Evolutionary conservation across 2,113 vertebrate genomes (phyloP).

Genomic region (Orcinus orca): DNA sequence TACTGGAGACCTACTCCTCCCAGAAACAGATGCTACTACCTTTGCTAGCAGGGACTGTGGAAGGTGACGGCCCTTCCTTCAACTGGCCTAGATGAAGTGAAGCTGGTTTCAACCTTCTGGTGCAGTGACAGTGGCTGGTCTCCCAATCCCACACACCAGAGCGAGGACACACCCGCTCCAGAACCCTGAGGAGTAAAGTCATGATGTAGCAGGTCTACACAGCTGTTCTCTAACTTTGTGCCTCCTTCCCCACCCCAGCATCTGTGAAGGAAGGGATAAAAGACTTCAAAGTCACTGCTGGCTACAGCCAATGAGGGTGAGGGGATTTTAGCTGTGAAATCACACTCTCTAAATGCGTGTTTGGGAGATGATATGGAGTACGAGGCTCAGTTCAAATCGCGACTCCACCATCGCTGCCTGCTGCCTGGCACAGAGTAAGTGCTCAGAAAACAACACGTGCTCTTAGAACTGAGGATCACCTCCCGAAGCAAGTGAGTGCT

Average conservation of each 20-base stretch:
- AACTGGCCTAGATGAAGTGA: neutral
- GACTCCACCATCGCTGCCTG: neutral
- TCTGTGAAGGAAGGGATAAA: neutral
- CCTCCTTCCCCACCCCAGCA: neutral
- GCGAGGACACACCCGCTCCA: neutral
- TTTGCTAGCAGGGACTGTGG: neutral
- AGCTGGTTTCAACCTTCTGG: neutral
- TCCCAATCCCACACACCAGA: neutral
- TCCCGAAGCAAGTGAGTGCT: neutral
- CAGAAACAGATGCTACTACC: neutral
- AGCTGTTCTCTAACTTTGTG: too few relatives aligned
- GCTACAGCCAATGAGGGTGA: neutral
- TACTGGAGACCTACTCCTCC: neutral
- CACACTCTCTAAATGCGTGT: neutral
- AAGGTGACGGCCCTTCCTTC: neutral
- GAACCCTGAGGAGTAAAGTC: rapidly evolving
- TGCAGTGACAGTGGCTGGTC: neutral
- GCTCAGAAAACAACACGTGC: neutral
- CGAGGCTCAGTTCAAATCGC: neutral
- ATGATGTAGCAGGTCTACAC: neutral
- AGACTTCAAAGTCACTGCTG: neutral
- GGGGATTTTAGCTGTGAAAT: neutral
- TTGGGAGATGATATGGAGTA: neutral
- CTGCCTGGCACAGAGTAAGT: neutral
- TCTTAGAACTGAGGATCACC: neutral